Evolutionary conservation across 2,797 vertebrate genomes (phyloP).

Genomic region (Simalia tracyae): DNA sequence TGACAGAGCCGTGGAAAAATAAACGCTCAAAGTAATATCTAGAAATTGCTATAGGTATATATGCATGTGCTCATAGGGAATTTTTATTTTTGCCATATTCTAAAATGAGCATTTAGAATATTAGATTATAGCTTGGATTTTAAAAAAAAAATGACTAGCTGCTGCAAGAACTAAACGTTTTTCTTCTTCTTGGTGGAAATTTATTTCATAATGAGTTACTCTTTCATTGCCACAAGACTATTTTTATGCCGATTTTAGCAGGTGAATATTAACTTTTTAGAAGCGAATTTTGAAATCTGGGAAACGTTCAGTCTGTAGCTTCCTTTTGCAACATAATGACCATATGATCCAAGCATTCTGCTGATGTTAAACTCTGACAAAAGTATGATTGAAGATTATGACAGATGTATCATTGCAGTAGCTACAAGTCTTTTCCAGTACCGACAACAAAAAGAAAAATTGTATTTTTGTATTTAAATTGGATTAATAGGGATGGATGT

Average conservation of each 20-base stretch:
- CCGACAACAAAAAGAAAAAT: constrained; percentile 26
- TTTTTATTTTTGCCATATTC: not conserved
- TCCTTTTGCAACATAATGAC: not conserved
- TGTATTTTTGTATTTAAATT: constrained; percentile 53
- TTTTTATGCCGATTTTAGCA: not conserved
- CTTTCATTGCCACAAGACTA: not conserved
- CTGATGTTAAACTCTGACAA: constrained; percentile 43
- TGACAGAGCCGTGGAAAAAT: not conserved
- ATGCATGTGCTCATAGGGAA: not conserved
- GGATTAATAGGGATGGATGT: constrained; percentile 63
- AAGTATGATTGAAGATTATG: constrained; percentile 44
- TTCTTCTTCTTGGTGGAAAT: not conserved
- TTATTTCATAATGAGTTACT: not conserved
- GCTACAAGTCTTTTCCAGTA: constrained; percentile 47
- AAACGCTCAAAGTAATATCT: not conserved
- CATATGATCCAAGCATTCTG: constrained; percentile 35
- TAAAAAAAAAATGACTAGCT: too few relatives aligned
- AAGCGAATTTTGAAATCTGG: not conserved
- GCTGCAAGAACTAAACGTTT: not conserved
- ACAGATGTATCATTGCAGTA: constrained; percentile 52
- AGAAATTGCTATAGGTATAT: not conserved
- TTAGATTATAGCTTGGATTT: not conserved
- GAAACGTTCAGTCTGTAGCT: not conserved
- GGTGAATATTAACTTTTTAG: not conserved
- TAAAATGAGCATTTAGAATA: not conserved